Evolutionary conservation across 2,113 vertebrate species (phyloP), one percentile per base, ranked within the genome.

Genomic region (Dicentrarchus labrax): DNA sequence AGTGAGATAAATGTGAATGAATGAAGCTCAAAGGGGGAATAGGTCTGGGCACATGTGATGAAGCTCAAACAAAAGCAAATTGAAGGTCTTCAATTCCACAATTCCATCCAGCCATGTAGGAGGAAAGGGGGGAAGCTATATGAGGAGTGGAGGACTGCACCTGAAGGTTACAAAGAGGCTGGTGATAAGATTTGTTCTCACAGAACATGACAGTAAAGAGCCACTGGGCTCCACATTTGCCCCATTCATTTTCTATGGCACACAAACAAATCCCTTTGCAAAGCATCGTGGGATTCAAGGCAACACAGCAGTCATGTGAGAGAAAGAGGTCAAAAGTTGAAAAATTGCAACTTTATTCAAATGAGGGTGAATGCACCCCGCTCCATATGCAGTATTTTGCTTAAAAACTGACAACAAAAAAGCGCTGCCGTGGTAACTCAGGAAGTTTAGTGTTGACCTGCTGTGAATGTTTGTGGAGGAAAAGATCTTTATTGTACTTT

Each of bases 1-100:
- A 38, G 4, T 53, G 43, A 84, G 64, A 79, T 72, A 86, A 86
- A 86, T 50, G 4, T 68, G 50, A 72, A n/a, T 80, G 72, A 74
- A 64, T 17, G 53, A 51, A 36, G 73, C 53, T 76, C 30, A 51
- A 70, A 84, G 21, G 17, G n/a, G 59, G 43, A 72, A 16, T 38
- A 57, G 51, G 48, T 64, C 51, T 64, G 17, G 53, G 22, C 30
- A 64, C 51, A 51, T 51, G 72, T 72, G 73, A 74, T 41, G 9
- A 72, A 75, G 39, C 54, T 80, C 54, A 19, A 50, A 57, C 48
- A 81, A 30, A 39, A 43, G 51, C 21, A 67, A 75, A 71, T 45
- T 53, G 13, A 85, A 83, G 8, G 57, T 67, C 43, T 76, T 69
- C 8, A 41, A 80, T n/a, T n/a, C n/a, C n/a, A 69, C 19, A 61